Conservation (phyloP, 2,888 invertebrate species). For the Hylaea fasciaria region DNA sequence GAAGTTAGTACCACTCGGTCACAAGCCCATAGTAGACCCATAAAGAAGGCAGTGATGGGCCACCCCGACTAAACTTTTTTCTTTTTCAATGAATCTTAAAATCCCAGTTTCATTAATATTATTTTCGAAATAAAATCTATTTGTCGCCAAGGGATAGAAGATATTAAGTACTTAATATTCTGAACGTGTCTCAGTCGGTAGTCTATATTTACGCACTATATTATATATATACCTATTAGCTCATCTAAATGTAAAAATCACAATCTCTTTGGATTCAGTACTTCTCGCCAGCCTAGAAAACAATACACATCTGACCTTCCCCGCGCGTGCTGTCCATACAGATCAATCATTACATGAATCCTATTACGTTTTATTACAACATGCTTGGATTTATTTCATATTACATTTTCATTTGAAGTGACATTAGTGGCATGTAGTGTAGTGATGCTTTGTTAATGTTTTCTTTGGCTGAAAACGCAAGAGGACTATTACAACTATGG, state of each 20-base stretch:
- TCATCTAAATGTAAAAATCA: conserved; percentile 8
- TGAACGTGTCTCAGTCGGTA: not conserved
- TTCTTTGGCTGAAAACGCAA: too few species aligned
- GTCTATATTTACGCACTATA: not conserved
- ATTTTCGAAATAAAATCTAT: too few species aligned
- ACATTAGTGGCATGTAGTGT: conserved; percentile 4
- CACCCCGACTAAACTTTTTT: too few species aligned
- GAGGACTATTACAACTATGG: too few species aligned
- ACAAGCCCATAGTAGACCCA: too few species aligned
- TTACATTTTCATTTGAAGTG: conserved; percentile 15
- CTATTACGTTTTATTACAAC: conserved; percentile 22
- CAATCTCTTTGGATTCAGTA: conserved; percentile 1
- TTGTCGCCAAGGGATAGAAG: too few species aligned
- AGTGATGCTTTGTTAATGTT: not conserved
- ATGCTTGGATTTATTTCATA: conserved; percentile 1
- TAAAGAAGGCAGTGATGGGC: too few species aligned
- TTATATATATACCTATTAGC: conserved; percentile 15
- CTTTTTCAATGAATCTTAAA: too few species aligned
- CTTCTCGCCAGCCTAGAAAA: conserved; percentile 2
- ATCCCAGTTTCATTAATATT: too few species aligned
- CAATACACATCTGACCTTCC: conserved; percentile 25
- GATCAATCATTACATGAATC: conserved; percentile 20
- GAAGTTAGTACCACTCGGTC: too few species aligned
- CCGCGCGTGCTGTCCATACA: conserved; percentile 22
- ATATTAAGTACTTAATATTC: not conserved